Conservation (phyloP, 2,797 vertebrate species). For the Streptopelia turtur region DNA sequence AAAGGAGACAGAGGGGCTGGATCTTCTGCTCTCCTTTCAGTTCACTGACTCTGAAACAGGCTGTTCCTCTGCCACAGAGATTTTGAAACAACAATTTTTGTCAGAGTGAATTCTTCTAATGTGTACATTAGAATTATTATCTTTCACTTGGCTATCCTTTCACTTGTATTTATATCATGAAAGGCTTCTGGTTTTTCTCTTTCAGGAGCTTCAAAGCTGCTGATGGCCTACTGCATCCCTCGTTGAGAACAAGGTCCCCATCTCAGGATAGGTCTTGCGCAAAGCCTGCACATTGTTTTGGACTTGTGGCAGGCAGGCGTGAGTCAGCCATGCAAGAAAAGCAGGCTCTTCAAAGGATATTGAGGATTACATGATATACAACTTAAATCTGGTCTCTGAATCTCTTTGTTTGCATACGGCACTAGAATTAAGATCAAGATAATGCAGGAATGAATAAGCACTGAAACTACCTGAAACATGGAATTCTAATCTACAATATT, state of each 20-base stretch:
- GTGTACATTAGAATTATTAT: neutral
- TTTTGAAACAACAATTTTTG: neutral
- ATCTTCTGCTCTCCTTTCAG: neutral
- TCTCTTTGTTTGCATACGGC: neutral
- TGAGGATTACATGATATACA: conserved; percentile 14
- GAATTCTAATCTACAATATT: neutral
- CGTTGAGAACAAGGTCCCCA: neutral
- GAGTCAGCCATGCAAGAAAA: conserved; percentile 30
- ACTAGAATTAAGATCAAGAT: conserved; percentile 40
- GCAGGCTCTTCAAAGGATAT: conserved; percentile 29
- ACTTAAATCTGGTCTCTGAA: conserved; percentile 17
- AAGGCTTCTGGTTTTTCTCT: neutral
- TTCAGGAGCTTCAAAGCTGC: neutral
- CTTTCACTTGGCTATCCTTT: neutral
- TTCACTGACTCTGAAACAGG: neutral
- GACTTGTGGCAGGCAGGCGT: neutral
- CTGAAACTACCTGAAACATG: conserved; percentile 6
- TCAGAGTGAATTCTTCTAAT: neutral
- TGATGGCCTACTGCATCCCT: neutral
- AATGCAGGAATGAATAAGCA: conserved; percentile 14
- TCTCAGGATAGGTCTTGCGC: neutral
- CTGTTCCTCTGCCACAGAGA: neutral
- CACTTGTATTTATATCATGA: neutral
- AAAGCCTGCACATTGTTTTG: neutral
- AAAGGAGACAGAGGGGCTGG: neutral